Evolutionary conservation across 2,797 vertebrate genomes (phyloP).

Genomic region (Vultur gryphus): DNA sequence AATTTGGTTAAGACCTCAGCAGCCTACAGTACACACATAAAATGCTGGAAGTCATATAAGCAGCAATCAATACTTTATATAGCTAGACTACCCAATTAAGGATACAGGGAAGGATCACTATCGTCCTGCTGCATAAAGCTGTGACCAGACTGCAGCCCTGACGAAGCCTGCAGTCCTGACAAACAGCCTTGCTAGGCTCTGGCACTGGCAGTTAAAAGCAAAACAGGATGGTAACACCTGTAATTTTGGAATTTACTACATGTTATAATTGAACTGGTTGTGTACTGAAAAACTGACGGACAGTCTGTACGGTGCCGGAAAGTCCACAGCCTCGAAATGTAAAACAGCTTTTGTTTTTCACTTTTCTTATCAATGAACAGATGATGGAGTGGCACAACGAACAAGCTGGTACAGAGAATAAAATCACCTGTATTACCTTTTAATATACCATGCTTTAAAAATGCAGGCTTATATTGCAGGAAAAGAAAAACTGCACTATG

Average conservation of each 20-base stretch:
- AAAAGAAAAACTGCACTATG: neutral
- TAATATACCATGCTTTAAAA: neutral
- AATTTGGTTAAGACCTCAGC: neutral
- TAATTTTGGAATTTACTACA: neutral
- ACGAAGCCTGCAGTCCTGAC: neutral
- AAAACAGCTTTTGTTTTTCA: neutral
- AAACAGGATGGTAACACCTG: neutral
- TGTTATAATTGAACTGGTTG: neutral
- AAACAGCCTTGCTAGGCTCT: neutral
- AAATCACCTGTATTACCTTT: neutral
- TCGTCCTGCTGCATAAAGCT: neutral
- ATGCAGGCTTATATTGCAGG: neutral
- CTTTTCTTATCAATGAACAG: neutral
- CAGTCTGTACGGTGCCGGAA: fast-evolving
- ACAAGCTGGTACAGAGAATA: neutral
- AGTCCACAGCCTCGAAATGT: neutral
- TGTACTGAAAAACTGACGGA: neutral
- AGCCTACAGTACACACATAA: neutral
- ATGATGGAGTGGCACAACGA: neutral
- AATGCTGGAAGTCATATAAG: neutral
- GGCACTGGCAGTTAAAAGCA: neutral
- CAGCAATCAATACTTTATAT: neutral
- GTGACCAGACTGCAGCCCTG: neutral
- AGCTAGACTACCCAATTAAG: neutral
- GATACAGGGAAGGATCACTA: neutral